These are phyloP conservation scores for Apodemia mormo DNA, from an alignment of 2,888 invertebrate species.

Conservation along the genomic window DNA sequence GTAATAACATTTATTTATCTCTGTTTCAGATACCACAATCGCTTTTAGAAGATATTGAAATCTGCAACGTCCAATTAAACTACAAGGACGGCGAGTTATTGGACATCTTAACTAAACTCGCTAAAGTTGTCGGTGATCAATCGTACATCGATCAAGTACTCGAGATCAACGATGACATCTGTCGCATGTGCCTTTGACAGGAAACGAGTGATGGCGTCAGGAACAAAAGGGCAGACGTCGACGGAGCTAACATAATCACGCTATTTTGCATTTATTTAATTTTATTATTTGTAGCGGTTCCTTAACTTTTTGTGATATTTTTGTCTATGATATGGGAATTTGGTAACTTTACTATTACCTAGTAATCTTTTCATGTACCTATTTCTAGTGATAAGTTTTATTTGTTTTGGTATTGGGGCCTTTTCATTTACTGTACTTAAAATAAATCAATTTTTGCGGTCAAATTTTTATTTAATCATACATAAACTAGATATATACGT, in stretches of 20 bases:
- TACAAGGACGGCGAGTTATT: slow-evolving; percentile 84
- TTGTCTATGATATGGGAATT: slow-evolving; percentile 6
- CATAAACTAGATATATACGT: no score
- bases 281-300: slow-evolving; percentile 42
- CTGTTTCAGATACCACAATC: slow-evolving; percentile 81
- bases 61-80: slow-evolving; percentile 88
- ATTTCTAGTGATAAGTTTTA: slow-evolving; percentile 10
- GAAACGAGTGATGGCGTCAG: slow-evolving; percentile 9
- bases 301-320: slow-evolving; percentile 35
- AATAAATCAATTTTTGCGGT: slow-evolving; percentile 5
- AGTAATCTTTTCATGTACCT: slow-evolving; percentile 4
- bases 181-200: slow-evolving; percentile 85
- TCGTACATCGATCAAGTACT: slow-evolving; percentile 88
- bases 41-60: slow-evolving; percentile 81
- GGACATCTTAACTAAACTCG: slow-evolving; percentile 83
- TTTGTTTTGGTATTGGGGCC: slow-evolving; percentile 12
- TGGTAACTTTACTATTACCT: slow-evolving; percentile 7
- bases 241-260: slow-evolving; percentile 10
- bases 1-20: neutral
- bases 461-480: no score
- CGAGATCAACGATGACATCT: slow-evolving; percentile 90
- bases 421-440: slow-evolving; percentile 23
- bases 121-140: slow-evolving; percentile 85
- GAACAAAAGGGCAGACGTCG: slow-evolving; percentile 34
- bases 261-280: slow-evolving; percentile 25